Base-by-base conservation (phyloP, 2,888 invertebrate species). In the Encarsia formosa region DNA sequence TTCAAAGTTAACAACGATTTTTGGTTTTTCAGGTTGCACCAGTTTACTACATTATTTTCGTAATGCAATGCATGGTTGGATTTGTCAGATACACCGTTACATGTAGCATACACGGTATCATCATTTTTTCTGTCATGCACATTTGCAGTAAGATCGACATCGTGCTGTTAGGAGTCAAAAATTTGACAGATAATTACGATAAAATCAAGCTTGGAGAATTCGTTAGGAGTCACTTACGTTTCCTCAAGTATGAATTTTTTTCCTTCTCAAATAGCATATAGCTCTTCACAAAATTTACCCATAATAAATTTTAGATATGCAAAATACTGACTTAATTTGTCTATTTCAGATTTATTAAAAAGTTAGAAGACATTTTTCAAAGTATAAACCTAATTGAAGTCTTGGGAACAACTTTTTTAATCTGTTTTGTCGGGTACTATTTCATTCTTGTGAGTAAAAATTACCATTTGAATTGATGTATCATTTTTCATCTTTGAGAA, bases 361-460 rank as follows among this genome's bases (percentile, higher is more conserved):
- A 40, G 19, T 18, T 49, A 23, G 53, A 53, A 20, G 35, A 34
- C 6, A 47, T 49, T 8, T 53, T 62, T 3, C 53, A 57, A 1
- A 58, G 57, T 22, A 59, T 63, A 32, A 59, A 52, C 26, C 57
- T 63, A 9, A 60, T 62, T 2, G 63, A 63, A 47, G 44, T 63
- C 11, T 45, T 57, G 31, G 61, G 62, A 1, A 59, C 60, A 23
- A 61, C 61, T 1, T 54, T 57, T 16, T 56, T 53, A 23, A 54
- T 63, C 11, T 63, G 63, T 39, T 45, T 63, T 2, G 38, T 62
- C 8, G 63, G 62, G 8, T 62, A 63, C 55, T 60, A 59, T 40
- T 49, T 61, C 23, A 57, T 63, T 35, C 46, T 57, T 45, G 63
- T 63, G 48, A 18, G 56, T 8, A 32, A 8, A 32, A 13, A 32